A percentile compares a stretch with the other conserved stretches of the same genome.
These are phyloP conservation scores for Dioctria rufipes DNA, from an alignment of 2,888 invertebrate species.

Conservation along the genomic window DNA sequence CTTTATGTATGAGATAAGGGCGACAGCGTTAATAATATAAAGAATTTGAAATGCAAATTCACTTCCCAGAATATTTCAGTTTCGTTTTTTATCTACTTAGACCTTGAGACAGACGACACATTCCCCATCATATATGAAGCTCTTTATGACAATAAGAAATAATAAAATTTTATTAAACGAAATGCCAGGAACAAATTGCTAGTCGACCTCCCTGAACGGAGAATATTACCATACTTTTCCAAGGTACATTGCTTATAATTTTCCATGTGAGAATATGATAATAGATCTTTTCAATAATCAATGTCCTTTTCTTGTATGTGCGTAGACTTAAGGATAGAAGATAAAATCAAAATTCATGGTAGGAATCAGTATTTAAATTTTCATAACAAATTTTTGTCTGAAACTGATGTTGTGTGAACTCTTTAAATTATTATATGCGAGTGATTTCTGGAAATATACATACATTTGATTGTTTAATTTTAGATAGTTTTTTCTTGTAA, in stretches of 20 bases:
- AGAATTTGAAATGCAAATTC: constrained; percentile 42
- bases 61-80: constrained; percentile 18
- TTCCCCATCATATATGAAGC: constrained; percentile 26
- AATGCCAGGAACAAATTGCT: constrained; percentile 23
- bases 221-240: neutral
- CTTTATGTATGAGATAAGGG: neutral
- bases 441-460: too few species aligned
- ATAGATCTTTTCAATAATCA: neutral
- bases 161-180: constrained; percentile 43
- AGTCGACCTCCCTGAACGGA: neutral
- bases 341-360: too few species aligned
- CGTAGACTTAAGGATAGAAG: too few species aligned
- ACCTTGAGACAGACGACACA: neutral
- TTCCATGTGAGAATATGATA: constrained; percentile 27
- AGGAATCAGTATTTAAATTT: too few species aligned
- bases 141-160: constrained; percentile 26
- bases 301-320: too few species aligned
- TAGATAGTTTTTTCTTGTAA: too few species aligned
- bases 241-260: constrained; percentile 16
- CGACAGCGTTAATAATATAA: constrained; percentile 36
- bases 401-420: too few species aligned
- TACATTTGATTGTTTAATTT: too few species aligned
- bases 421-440: too few species aligned
- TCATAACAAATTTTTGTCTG: too few species aligned
- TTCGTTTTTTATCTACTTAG: neutral